Evolutionary conservation across 2,888 invertebrate species (phyloP).

Genomic region (Julus scanicus): DNA sequence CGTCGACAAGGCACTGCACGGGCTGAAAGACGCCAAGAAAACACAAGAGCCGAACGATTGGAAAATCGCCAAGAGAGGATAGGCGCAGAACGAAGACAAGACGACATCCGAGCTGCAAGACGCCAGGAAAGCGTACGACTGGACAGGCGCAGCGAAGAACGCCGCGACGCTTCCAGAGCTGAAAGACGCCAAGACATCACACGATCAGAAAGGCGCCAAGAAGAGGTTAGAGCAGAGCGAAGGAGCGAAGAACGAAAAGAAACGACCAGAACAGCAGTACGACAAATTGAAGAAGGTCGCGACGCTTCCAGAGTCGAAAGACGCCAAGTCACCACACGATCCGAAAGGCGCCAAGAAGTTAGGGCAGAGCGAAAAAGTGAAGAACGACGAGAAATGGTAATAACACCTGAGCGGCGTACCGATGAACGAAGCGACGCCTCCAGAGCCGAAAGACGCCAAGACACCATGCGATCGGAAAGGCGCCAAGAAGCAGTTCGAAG

Average conservation of each 20-base stretch:
- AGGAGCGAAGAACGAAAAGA: background rate
- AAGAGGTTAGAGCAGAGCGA: background rate
- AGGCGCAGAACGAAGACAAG: conserved; percentile 18
- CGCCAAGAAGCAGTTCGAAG: background rate
- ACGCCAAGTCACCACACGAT: background rate
- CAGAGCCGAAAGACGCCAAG: background rate
- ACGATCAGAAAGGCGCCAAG: conserved; percentile 16
- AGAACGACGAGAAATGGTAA: background rate
- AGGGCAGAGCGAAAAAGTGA: background rate
- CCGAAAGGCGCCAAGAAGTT: conserved; percentile 14
- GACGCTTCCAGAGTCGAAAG: background rate
- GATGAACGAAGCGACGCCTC: too few relatives aligned
- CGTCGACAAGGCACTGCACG: background rate
- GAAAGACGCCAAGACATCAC: background rate
- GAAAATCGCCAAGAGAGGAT: background rate
- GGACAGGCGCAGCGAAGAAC: background rate
- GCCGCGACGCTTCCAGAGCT: background rate
- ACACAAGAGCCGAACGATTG: background rate
- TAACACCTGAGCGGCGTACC: background rate
- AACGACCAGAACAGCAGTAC: too few relatives aligned
- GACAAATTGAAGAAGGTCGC: background rate
- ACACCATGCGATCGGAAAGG: background rate
- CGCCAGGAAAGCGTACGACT: background rate
- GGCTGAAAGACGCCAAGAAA: conserved; percentile 28
- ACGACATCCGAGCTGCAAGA: background rate